These are phyloP conservation scores for Agonopterix subpropinquella DNA, from an alignment of 2,888 invertebrate genomes.

Conservation along the genomic window DNA sequence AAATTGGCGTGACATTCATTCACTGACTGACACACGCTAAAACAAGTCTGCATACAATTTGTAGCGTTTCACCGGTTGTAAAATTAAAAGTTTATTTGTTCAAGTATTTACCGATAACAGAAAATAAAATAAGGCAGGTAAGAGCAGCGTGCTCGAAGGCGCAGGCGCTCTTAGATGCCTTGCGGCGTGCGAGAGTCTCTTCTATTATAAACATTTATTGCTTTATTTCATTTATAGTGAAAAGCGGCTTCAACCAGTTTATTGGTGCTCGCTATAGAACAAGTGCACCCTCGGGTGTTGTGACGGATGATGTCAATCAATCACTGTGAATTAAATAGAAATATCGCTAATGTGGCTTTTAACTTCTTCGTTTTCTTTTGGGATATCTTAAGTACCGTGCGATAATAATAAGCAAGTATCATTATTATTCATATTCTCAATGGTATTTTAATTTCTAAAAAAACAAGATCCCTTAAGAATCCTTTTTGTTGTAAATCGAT, in stretches of 20 bases:
- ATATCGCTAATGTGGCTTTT: too few relatives aligned
- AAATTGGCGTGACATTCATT: conserved; percentile 32
- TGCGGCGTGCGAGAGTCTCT: conserved; percentile 29
- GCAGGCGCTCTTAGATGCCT: conserved; percentile 22
- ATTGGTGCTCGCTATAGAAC: conserved; percentile 24
- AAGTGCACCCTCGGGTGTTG: conserved; percentile 23
- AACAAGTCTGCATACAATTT: conserved; percentile 7
- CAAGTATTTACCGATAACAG: conserved; percentile 20
- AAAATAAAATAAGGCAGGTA: conserved; percentile 25
- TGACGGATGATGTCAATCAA: conserved; percentile 19
- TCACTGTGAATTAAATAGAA: too few relatives aligned
- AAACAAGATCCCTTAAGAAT: too few relatives aligned
- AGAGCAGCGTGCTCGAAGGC: conserved; percentile 22
- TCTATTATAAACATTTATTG: conserved; percentile 49
- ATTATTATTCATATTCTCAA: too few relatives aligned
- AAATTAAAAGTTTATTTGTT: conserved; percentile 18
- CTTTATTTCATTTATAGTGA: conserved; percentile 52
- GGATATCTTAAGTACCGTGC: too few relatives aligned
- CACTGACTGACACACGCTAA: conserved; percentile 22
- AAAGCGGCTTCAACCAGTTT: conserved; percentile 40
- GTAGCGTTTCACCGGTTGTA: conserved; percentile 4
- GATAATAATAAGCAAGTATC: too few relatives aligned
- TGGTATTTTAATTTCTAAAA: too few relatives aligned
- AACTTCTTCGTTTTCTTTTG: too few relatives aligned
- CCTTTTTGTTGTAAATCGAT: too few relatives aligned